These are phyloP conservation scores for Hydractinia symbiolongicarpus DNA, from an alignment of 30 jellyfish, hydroid and myxozoan species.

Conservation along the genomic window DNA sequence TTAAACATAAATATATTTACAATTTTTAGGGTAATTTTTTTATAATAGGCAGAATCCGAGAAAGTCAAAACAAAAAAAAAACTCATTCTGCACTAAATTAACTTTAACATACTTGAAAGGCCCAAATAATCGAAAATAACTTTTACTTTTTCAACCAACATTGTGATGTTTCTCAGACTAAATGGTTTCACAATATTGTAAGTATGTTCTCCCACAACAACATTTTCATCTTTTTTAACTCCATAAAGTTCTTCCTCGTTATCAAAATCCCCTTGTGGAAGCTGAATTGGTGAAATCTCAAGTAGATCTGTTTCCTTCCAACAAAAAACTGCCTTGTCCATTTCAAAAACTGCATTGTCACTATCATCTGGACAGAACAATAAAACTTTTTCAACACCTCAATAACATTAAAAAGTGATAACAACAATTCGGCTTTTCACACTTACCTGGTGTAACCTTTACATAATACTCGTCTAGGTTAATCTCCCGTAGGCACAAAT, in stretches of 20 bases:
- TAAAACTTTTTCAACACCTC: neutral
- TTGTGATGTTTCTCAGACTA: slow-evolving; percentile 33
- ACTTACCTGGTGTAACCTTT: slow-evolving; percentile 36
- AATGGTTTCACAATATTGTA: slow-evolving; percentile 52
- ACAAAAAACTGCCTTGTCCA: slow-evolving; percentile 39
- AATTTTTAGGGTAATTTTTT: neutral
- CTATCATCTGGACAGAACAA: slow-evolving; percentile 31
- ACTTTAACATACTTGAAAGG: neutral
- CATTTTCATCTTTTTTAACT: neutral
- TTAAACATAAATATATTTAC: neutral
- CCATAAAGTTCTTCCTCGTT: neutral
- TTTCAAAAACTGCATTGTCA: slow-evolving; percentile 33
- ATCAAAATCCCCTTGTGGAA: too few species aligned
- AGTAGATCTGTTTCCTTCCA: slow-evolving; percentile 35
- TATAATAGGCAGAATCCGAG: neutral
- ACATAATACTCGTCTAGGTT: slow-evolving; percentile 55
- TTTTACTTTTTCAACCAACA: slow-evolving; percentile 41
- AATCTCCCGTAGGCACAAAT: slow-evolving; percentile 56
- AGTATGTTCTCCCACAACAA: neutral
- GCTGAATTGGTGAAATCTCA: neutral
- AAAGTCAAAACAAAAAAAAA: neutral
- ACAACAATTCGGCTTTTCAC: neutral
- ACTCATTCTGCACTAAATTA: neutral
- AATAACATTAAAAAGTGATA: neutral
- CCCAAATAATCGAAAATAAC: neutral